phyloP scores from a whole-genome alignment of 2,888 invertebrate species.

The Thymelicus acteon region DNA sequence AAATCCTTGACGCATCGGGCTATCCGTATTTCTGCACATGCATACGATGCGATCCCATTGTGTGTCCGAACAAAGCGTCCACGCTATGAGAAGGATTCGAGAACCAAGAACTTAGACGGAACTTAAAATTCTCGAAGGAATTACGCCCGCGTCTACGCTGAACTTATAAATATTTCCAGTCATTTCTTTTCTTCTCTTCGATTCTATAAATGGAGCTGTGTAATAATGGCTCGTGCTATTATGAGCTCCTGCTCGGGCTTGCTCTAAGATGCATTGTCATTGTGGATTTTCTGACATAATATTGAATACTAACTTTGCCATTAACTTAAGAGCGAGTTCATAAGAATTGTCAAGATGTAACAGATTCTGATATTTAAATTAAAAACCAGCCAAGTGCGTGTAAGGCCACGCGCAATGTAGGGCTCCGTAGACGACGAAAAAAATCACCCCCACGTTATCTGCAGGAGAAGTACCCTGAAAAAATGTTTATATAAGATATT shows the following conservation, averaged over 20 bases:
- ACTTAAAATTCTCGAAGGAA: constrained; percentile 77
- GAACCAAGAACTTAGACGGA: constrained; percentile 71
- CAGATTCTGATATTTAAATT: background rate
- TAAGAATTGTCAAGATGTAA: background rate
- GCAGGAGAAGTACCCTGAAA: too few relatives aligned
- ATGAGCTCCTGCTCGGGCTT: constrained; percentile 29
- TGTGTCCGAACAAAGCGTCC: constrained; percentile 73
- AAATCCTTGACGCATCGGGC: constrained; percentile 60
- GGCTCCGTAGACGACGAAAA: too few relatives aligned
- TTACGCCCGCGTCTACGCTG: constrained; percentile 64
- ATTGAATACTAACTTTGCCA: constrained; percentile 18
- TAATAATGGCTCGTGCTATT: constrained; percentile 38
- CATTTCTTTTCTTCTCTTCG: constrained; percentile 37
- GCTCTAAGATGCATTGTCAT: constrained; percentile 35
- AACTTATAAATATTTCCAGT: constrained; percentile 52
- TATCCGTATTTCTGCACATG: constrained; percentile 73
- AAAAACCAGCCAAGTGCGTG: too few relatives aligned
- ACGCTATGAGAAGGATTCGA: constrained; percentile 65
- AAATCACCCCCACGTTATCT: too few relatives aligned
- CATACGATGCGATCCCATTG: constrained; percentile 63
- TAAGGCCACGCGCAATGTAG: too few relatives aligned
- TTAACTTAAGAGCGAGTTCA: constrained; percentile 1
- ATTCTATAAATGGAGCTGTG: constrained; percentile 37
- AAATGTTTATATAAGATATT: too few relatives aligned
- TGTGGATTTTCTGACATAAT: constrained; percentile 33